phyloP scores from a whole-genome alignment of 2,888 invertebrate species.

The Scrobipalpa costella region DNA sequence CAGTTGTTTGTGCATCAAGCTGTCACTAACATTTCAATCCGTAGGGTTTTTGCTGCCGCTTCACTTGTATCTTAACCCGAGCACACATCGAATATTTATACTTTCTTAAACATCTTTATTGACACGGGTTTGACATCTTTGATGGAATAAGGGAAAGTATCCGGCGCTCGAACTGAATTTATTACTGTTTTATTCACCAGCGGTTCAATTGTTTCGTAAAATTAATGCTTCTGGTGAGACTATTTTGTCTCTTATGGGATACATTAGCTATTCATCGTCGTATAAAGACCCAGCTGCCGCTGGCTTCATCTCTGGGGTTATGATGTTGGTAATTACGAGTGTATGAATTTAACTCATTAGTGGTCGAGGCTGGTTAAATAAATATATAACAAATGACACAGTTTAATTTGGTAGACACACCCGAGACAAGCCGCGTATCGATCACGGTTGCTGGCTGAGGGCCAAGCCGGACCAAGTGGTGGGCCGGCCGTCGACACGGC shows the following conservation, averaged over 20 bases:
- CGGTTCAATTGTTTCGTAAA: slow-evolving; percentile 31
- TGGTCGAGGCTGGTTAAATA: slow-evolving; percentile 64
- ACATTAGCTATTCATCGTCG: slow-evolving; percentile 24
- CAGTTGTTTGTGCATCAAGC: slow-evolving; percentile 76
- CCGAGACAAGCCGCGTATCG: slow-evolving; percentile 73
- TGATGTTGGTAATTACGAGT: slow-evolving; percentile 27
- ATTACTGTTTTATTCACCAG: slow-evolving; percentile 47
- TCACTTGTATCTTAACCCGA: slow-evolving; percentile 62
- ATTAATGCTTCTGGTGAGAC: slow-evolving; percentile 31
- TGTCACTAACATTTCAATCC: slow-evolving; percentile 80
- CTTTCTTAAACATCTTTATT: slow-evolving; percentile 76
- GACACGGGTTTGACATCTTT: slow-evolving; percentile 70
- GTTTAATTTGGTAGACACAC: slow-evolving; percentile 80
- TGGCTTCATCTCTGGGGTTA: slow-evolving; percentile 18
- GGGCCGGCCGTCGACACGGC: slow-evolving; percentile 72
- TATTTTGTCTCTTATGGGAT: slow-evolving; percentile 27
- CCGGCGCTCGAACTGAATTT: slow-evolving; percentile 53
- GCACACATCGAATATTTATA: slow-evolving; percentile 74
- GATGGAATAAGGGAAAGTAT: slow-evolving; percentile 60
- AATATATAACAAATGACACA: slow-evolving; percentile 76
- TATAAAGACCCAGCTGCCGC: slow-evolving; percentile 20
- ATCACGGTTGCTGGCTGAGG: slow-evolving; percentile 72
- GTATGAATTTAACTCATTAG: slow-evolving; percentile 61
- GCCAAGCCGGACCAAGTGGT: slow-evolving; percentile 76
- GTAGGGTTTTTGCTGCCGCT: slow-evolving; percentile 69